phyloP scores from a whole-genome alignment of 2,888 invertebrate genomes.

The Stegana nigrithorax region DNA sequence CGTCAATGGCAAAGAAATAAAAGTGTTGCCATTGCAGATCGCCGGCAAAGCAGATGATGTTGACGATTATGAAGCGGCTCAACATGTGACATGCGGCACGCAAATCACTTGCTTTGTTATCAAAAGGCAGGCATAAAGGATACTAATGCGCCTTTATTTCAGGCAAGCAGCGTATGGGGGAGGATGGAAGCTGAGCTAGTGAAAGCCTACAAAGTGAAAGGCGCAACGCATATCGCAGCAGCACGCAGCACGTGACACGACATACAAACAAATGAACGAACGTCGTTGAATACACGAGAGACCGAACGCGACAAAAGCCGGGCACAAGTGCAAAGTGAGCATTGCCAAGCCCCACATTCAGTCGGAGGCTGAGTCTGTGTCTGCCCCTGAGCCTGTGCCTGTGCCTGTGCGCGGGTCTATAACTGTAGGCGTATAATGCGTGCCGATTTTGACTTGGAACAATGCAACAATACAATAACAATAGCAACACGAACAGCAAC shows the following conservation, averaged over 20 bases:
- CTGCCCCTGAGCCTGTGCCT: constrained; percentile 15
- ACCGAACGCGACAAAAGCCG: constrained; percentile 6
- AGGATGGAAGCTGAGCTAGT: too few relatives aligned
- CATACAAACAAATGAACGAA: constrained; percentile 34
- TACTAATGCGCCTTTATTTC: neutral
- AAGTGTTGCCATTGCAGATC: too few relatives aligned
- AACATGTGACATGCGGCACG: too few relatives aligned
- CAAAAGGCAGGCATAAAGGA: neutral
- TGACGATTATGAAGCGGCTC: too few relatives aligned
- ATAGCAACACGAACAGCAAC: too few relatives aligned
- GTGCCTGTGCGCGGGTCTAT: too few relatives aligned
- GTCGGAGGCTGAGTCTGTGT: constrained; percentile 4
- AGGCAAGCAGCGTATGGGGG: neutral
- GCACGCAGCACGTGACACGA: constrained; percentile 39
- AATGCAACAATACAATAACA: too few relatives aligned
- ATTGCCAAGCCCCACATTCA: neutral
- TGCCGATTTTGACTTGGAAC: constrained; percentile 50
- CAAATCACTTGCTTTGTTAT: neutral
- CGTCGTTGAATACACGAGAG: constrained; percentile 11
- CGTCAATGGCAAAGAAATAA: neutral
- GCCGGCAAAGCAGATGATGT: too few relatives aligned
- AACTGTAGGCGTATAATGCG: constrained; percentile 47
- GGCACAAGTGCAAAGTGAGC: neutral
- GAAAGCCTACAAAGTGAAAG: constrained; percentile 13
- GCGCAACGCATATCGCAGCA: constrained; percentile 15